Base-by-base conservation (phyloP, 2,113 vertebrate species). In the Scomber colias region DNA sequence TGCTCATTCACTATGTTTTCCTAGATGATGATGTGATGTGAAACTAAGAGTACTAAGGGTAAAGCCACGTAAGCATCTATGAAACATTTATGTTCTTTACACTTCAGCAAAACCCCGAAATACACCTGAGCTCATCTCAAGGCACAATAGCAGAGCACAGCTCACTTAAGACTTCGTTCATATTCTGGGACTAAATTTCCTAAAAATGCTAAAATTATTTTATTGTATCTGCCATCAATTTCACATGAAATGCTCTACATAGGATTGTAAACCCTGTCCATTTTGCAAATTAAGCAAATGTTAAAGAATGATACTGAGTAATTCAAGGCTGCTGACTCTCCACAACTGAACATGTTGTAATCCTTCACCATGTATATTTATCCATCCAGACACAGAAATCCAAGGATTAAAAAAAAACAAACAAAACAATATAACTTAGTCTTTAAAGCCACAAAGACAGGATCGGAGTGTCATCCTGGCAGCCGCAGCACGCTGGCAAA, bases 361-460 rank as follows among this genome's bases (percentile, higher is more conserved):
- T 45, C 59, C 35, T 55, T 69, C 55, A 45, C 71, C 56, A 75
- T n/a, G 27, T 24, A 45, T 21, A 50, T 3, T 56, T 2, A 16
- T 81, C 45, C n/a, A 49, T 59, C 40, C 21, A 30, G n/a, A 68
- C 10, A 17, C 1, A 51, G 44, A 74, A 65, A 55, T 75, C 57
- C n/a, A 50, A 30, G 4, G 15, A 64, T 6, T 40, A 40, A 9
- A 40, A 40, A 40, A 10, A 8, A 40, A 40, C 8, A 44, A 13
- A 44, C 44, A 15, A 66, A 49, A 16, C 14, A 11, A 53, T 13
- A 12, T 54, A 68, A 60, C 6, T 2, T 16, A 48, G 54, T 59
- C 27, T 73, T 62, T 17, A 60, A 55, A 74, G 49, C 13, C 24
- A 55, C 11, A 61, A 24, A 75, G 51, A 30, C 2, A 24, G 24